Base-by-base conservation (phyloP, 2,888 invertebrate species). In the Heliconius cydno region DNA sequence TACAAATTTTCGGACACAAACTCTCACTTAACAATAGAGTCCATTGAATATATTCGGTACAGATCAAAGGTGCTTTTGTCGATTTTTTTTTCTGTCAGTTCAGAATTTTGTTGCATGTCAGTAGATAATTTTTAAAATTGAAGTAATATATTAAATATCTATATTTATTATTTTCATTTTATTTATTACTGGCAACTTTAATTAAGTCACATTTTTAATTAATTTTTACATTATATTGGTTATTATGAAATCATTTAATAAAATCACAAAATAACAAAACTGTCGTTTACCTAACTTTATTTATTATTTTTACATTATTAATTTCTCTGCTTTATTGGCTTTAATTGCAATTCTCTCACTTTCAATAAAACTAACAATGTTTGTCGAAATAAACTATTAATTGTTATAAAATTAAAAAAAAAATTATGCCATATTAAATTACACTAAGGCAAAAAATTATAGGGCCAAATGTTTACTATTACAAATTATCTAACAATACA, bases 401-500 rank as follows among this genome's bases (percentile, higher is more conserved):
- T 60, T n/a, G 60, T 60, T n/a, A n/a, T n/a, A n/a, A 60, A 4
- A 60, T 60, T 0, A 3, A n/a, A 46, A n/a, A 46, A 28, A 57
- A 25, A 66, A 76, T 71, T 72, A 76, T 82, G 79, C 79, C 73
- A 72, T 34, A 78, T 84, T 81, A 73, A 82, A 79, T 80, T 30
- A 79, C 80, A 28, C 30, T 52, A 65, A 77, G 22, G 30, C 60
- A 80, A 86, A 91, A 91, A 91, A 91, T 70, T 52, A 25, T 87
- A 82, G 82, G 81, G 80, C 86, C 87, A 90, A 92, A 92, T 95
- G 91, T 95, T 95, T 94, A 94, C 93, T 91, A 88, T 93, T 90
- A 88, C 91, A 88, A 94, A 94, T 95, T 94, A 94, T 92, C 85
- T 82, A 84, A 93, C 91, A 93, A 93, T 88, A 78, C 83, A 84